Evolutionary conservation across 2,888 invertebrate genomes (phyloP), one percentile per base, ranked within the genome.

Genomic region (Agelastica alni): DNA sequence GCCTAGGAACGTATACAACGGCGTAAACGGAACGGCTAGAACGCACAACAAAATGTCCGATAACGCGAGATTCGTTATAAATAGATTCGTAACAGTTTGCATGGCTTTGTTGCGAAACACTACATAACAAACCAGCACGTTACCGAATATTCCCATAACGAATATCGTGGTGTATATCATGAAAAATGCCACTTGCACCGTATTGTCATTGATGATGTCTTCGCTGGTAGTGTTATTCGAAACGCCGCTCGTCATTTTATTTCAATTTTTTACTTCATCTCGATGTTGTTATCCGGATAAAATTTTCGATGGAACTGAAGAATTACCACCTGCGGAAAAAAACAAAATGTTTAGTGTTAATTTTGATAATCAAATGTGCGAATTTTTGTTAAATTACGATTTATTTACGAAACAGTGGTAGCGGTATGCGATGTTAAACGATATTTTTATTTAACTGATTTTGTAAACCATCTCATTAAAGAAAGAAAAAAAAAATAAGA

Each of bases 61-160:
- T 22, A 97, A 80, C 0, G 98, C 98, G 67, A 99, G 80, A 75
- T 98, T 98, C 32, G 94, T 93, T 71, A 98, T 98, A 79, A 98
- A 98, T 45, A 96, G 85, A 75, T 98, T 98, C 2, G 98, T 98
- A 28, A 98, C 97, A 0, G 96, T 96, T 74, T 96, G 96, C 97
- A 98, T 97, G 18, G 92, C 89, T 64, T 88, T 88, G 77, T 96
- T 97, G 20, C 93, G 83, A 26, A 91, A 83, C 4, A 99, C 96
- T 10, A 98, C 96, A 72, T 89, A 96, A 70, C 95, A 94, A 14
- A 98, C 97, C 12, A 98, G 79, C 0, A 88, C 83, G 76, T 96
- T 96, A 0, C 96, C 96, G 65, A 89, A 86, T 1, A 95, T 80
- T 2, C 98, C 98, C 34, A 95, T 80, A 0, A 92, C 83, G 74